Evolutionary conservation across 2,888 invertebrate species (phyloP).

Genomic region (Colletes collaris): DNA sequence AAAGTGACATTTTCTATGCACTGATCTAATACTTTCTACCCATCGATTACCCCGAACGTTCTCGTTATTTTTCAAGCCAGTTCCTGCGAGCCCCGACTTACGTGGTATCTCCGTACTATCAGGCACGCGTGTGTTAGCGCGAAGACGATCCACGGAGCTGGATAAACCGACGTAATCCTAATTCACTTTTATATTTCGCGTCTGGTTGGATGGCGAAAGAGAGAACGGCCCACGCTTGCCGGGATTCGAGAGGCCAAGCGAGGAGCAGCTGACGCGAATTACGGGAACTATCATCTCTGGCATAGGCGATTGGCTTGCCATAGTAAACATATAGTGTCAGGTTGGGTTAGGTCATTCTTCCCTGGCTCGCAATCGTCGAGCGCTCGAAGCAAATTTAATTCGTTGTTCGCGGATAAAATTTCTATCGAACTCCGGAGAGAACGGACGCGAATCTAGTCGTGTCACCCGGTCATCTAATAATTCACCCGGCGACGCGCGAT

Average conservation of each 20-base stretch:
- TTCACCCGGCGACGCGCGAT: conserved; percentile 31
- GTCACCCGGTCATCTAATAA: conserved; percentile 38
- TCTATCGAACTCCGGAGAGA: no score
- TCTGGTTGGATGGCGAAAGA: conserved; percentile 40
- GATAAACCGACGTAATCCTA: conserved; percentile 56
- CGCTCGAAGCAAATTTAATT: background rate
- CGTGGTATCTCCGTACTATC: conserved; percentile 15
- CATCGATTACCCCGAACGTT: background rate
- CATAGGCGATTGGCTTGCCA: conserved; percentile 28
- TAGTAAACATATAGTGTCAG: conserved; percentile 17
- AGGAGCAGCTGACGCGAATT: conserved; percentile 54
- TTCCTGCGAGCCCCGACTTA: background rate
- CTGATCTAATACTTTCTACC: no score
- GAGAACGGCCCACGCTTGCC: conserved; percentile 59
- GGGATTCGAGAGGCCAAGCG: conserved; percentile 31
- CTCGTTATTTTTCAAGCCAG: background rate
- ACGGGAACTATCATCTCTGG: conserved; percentile 41
- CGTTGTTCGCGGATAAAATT: background rate
- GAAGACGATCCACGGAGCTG: background rate
- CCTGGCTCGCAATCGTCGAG: conserved; percentile 5
- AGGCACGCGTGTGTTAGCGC: conserved; percentile 52
- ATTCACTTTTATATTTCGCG: conserved; percentile 64
- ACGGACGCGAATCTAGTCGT: background rate
- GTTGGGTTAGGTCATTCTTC: conserved; percentile 16
- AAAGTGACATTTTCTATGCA: no score